Base-by-base conservation (phyloP, 30 jellyfish, hydroid and myxozoan genomes). In the Turritopsis dohrnii region DNA sequence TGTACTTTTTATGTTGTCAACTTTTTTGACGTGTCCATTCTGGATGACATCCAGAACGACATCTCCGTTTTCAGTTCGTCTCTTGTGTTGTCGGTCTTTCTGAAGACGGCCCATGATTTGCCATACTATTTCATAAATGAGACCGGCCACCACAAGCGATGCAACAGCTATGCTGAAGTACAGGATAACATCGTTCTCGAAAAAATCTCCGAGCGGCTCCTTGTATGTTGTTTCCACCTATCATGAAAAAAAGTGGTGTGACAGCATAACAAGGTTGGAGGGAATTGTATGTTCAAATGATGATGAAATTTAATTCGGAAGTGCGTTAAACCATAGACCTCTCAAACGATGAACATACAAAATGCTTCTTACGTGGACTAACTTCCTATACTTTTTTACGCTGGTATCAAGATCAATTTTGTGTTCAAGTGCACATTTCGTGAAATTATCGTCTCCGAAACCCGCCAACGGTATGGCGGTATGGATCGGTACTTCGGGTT, bases 101-200 rank as follows among this genome's bases (percentile, higher is more conserved):
- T 74, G 83, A 8, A 69, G 9, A 26, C 60, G 24, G 16, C 26
- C 83, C 21, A 19, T 23, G 27, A 74, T 23, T 29, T 41, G 24
- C 53, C 65, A 74, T 72, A 23, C 24, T 1, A 74, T 22, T 23
- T 74, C 83, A 29, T 7, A 74, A 7, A 74, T 26, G 18, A 74
- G 16, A n/a, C 83, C 83, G 23, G 18, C 83, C 72, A 29, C 83
- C 16, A 74, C 65, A 13, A 74, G 60, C 28, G n/a, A 72, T 21
- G n/a, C 83, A 29, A 74, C 65, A 8, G 65, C 71, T 29, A 74
- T 74, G 53, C 72, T 30, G 26, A 52, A 74, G 65, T 23, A 74
- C 20, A 21, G 24, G 53, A 74, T 74, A 21, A 74, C 54, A 24
- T 24, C 65, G 72, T 26, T 24, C 41, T 74, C n/a, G 65, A 24